Evolutionary conservation across 2,113 vertebrate species (phyloP).

Genomic region (Lamprotornis superbus): DNA sequence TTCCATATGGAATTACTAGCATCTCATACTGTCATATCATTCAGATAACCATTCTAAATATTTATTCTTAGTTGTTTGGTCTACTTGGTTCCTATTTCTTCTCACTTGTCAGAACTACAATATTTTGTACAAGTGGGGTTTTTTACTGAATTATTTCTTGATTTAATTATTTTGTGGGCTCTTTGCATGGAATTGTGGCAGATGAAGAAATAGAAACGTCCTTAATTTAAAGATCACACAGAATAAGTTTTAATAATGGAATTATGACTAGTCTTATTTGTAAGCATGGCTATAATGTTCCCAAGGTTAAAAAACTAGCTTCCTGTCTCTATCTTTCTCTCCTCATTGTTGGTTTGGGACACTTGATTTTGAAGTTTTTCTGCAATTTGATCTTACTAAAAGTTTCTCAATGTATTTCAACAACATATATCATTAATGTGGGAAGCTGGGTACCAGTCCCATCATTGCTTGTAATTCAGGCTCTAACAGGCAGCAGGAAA

Average conservation of each 20-base stretch:
- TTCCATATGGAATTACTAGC: neutral
- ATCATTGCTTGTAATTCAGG: conserved; percentile 16
- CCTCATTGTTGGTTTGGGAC: conserved; percentile 3
- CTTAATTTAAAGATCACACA: neutral
- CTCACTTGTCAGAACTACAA: neutral
- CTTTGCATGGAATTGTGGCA: neutral
- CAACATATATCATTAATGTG: conserved; percentile 52
- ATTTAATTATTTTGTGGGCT: neutral
- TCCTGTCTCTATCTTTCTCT: neutral
- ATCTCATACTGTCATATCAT: neutral
- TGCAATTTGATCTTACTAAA: conserved; percentile 43
- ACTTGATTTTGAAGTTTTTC: conserved; percentile 43
- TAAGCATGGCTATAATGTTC: neutral
- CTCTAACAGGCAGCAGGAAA: neutral
- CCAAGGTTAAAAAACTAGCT: neutral
- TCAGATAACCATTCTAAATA: neutral
- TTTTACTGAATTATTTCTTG: neutral
- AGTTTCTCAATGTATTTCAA: neutral
- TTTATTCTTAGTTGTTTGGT: neutral
- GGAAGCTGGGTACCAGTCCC: neutral
- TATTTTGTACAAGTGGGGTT: neutral
- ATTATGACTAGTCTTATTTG: neutral
- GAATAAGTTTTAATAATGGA: neutral
- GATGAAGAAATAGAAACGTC: neutral
- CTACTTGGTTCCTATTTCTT: neutral